Base-by-base conservation (phyloP, 2,888 invertebrate species). In the Melinopterus prodromus region DNA sequence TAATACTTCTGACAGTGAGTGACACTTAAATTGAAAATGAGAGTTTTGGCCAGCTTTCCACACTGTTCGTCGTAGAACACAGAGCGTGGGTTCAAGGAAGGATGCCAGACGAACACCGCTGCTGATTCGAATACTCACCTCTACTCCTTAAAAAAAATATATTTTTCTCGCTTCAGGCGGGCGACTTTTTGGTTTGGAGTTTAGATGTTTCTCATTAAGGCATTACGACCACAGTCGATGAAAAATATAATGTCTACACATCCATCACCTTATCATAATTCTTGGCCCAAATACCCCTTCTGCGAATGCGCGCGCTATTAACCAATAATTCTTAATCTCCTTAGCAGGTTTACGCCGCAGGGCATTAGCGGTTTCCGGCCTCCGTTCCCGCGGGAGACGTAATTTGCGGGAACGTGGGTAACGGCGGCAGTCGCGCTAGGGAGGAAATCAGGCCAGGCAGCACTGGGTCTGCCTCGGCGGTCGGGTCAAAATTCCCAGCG, bases 401-500 rank as follows among this genome's bases (percentile, higher is more conserved):
- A 53, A 53, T 53, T 53, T 53, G 53, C 53, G 53, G 53, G 53
- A 53, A 53, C 53, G 53, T 2, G 5, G 53, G 53, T 2, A 53
- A 6, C 12, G 1, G 53, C 53, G 9, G 7, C 9, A 53, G 9
- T 53, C 53, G 53, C 53, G 53, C 9, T 1, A 53, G 7, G 53
- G 7, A 53, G 53, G 12, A 53, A 53, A 53, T 53, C 53, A 53
- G 53, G 53, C 53, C 53, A 53, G 53, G 53, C 9, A 53, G 53
- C 53, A 53, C 53, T 53, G 53, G 53, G 53, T 12, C 53, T 53
- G 53, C 26, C 26, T 26, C 26, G 26, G 26, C 5, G 53, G 16
- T 7, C 35, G 15, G 74, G 74, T 74, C 74, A 37, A 35, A 74
- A 74, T 74, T 74, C 74, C 37, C 74, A 6, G 35, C 74, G 74